Base-by-base conservation (phyloP, 2,888 invertebrate genomes). In the Diarsia rubi region DNA sequence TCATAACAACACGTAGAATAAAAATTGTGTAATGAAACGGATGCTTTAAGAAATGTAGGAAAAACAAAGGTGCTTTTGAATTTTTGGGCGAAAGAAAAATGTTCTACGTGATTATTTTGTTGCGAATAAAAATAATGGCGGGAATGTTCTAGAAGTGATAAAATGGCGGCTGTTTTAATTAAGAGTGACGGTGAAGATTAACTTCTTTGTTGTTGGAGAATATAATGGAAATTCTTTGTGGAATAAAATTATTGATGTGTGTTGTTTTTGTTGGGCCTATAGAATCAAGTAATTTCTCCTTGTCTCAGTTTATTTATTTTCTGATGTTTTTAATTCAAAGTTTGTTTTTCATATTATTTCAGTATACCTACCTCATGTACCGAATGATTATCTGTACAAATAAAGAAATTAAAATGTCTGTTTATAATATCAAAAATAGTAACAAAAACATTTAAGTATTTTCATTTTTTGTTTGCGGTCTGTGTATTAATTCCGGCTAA, bases 1-100 rank as follows among this genome's bases (percentile, higher is more conserved):
- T n/a, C n/a, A n/a, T n/a, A n/a, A n/a, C 84, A 80, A 83, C 86
- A 81, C 82, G 31, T 69, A 89, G 91, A 91, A 94, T 93, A 93
- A 91, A 92, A 93, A 94, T 92, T 88, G 86, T 84, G 86, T 85
- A 88, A 90, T 89, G 84, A 89, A 88, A 86, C 71, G 63, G 78
- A 80, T 12, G 49, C 75, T 82, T 76, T 60, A 82, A 74, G 71
- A 87, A 81, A 75, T 81, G 75, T 74, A 44, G 47, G 67, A 72
- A 75, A 76, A 85, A 84, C 84, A 84, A 87, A 73, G 75, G 72
- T 69, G 77, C 77, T 81, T 49, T 31, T 66, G 66, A 84, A 78
- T 78, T 82, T 82, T 81, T 47, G 62, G 12, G 66, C 70, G 21
- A 45, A 42, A 76, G 79, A 83, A 80, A 79, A 83, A 82, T 79